phyloP scores from a whole-genome alignment of 2,888 invertebrate species.

The Plagiodera versicolora region DNA sequence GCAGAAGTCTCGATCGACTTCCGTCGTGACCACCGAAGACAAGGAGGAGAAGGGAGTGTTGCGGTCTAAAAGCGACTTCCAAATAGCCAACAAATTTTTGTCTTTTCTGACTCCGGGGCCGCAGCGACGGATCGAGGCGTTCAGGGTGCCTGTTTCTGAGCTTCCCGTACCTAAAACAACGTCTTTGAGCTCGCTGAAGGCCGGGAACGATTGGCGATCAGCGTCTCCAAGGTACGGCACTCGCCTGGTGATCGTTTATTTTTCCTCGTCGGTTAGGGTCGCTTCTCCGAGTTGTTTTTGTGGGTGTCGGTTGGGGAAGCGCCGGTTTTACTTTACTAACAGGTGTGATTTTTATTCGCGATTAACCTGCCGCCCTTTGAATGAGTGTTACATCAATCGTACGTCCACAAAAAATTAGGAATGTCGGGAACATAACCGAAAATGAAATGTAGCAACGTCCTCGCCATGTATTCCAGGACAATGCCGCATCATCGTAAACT shows the following conservation, averaged over 20 bases:
- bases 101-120: constrained; percentile 64
- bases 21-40: constrained; percentile 42
- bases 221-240: not conserved
- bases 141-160: constrained; percentile 44
- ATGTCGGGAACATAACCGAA: too few relatives aligned
- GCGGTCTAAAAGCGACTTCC: constrained; percentile 52
- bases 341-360: too few relatives aligned
- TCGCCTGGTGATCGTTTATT: not conserved
- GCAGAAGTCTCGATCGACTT: constrained; percentile 46
- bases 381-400: too few relatives aligned
- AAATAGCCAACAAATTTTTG: constrained; percentile 50
- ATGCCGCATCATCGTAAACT: constrained; percentile 59
- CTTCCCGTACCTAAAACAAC: constrained; percentile 41
- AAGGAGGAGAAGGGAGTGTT: constrained; percentile 41
- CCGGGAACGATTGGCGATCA: not conserved
- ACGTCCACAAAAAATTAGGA: too few relatives aligned
- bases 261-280: constrained; percentile 9
- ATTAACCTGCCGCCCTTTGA: too few relatives aligned
- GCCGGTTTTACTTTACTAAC: too few relatives aligned
- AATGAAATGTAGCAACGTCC: too few relatives aligned
- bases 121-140: constrained; percentile 30
- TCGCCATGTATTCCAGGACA: constrained; percentile 60
- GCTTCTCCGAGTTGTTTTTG: not conserved
- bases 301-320: too few relatives aligned
- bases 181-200: constrained; percentile 46